Base-by-base conservation (phyloP, 2,888 invertebrate genomes). In the Volucella bombylans region DNA sequence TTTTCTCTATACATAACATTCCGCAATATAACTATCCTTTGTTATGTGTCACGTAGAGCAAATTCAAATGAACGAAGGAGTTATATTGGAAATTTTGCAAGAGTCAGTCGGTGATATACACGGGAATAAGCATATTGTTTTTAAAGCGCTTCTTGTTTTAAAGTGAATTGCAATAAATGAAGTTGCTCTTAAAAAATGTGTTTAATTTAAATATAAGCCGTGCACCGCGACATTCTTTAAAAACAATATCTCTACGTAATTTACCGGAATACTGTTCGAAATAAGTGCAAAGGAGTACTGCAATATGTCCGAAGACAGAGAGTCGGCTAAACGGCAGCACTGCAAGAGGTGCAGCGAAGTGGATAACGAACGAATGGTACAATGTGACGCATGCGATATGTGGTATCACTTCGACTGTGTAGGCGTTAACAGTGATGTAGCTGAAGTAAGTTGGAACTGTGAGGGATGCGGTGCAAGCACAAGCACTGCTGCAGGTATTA, bases 251-350 rank as follows among this genome's bases (percentile, higher is more conserved):
- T 31, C 6, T 31, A 31, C 31, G 31, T 31, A 31, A 31, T 6
- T 31, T 31, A 31, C 31, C 31, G 31, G 11, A 31, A 54, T 54
- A 54, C 54, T 23, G 31, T 54, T 54, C 31, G 54, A 54, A 54
- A 54, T 23, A 54, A 54, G 23, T 54, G 54, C 54, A 23, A 54
- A 54, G 54, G 54, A 54, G 54, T 57, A 57, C 39, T 57, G 55
- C 55, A 52, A 18, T 11, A 52, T 14, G 52, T 18, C 11, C 14
- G 8, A 15, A 52, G 52, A 52, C 8, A 23, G 14, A 18, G 52
- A 52, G 8, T 31, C 6, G 6, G 31, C 31, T 31, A 31, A 52
- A 14, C 11, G 52, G 18, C 18, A 9, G 14, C 15, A 52, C 8
- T 14, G 52, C n/a, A n/a, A n/a, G n/a, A n/a, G n/a, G n/a, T n/a